A percentile compares a stretch with the other conserved stretches of the same genome.
These are phyloP conservation scores for Oreortyx pictus DNA, from an alignment of 2,797 vertebrate species.

Conservation along the genomic window DNA sequence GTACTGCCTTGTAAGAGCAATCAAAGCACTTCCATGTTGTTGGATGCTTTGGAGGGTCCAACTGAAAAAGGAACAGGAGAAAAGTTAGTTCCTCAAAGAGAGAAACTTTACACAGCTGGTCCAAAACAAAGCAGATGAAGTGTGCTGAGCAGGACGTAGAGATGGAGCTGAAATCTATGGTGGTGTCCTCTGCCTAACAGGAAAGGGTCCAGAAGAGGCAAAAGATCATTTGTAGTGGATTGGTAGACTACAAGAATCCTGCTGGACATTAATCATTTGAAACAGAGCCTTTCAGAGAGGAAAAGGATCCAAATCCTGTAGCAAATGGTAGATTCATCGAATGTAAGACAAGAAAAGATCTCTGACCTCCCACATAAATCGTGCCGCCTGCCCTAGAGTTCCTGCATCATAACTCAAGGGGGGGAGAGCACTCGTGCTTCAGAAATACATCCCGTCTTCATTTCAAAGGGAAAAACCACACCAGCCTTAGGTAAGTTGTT, in stretches of 20 bases:
- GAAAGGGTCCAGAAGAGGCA: neutral
- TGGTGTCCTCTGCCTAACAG: neutral
- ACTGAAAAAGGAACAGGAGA: neutral
- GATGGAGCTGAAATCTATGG: neutral
- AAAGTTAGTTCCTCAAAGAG: neutral
- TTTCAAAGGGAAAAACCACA: conserved; percentile 19
- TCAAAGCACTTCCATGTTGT: neutral
- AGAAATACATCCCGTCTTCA: neutral
- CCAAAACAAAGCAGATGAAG: neutral
- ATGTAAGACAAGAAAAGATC: conserved; percentile 4
- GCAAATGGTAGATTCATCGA: neutral
- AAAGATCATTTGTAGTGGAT: neutral
- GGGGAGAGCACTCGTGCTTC: neutral
- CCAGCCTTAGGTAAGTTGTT: neutral
- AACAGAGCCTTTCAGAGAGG: neutral
- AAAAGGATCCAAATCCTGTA: neutral
- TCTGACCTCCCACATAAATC: conserved; percentile 8
- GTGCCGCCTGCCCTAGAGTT: neutral
- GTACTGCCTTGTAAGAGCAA: neutral
- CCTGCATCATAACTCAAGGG: fast-evolving
- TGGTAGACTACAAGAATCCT: neutral
- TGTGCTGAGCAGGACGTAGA: fast-evolving
- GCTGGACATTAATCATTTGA: neutral
- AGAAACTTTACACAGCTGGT: neutral
- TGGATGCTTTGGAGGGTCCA: neutral